Evolutionary conservation across 2,113 vertebrate genomes (phyloP), one percentile per base, ranked within the genome.

Genomic region (Pagrus major): DNA sequence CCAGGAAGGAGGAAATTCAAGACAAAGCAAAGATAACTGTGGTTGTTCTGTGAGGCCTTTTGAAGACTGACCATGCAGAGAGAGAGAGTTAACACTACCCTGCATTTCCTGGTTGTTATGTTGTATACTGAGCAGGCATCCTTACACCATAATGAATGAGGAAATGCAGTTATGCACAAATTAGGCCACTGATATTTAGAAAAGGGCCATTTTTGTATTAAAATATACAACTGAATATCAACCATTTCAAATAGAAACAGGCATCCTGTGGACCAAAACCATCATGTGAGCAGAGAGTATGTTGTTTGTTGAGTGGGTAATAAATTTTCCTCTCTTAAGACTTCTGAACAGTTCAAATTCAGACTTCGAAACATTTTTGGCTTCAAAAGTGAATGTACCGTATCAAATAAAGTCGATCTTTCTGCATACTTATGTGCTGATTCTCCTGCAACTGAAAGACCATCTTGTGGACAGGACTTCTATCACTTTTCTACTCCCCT

Each of bases 11-110:
- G 85, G 84, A 92, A 86, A 76, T 68, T 41, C 58, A 51, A 90
- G 78, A 82, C 70, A 35, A 89, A 87, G 86, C 77, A 88, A 88
- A 90, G 67, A 88, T 76, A 84, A 81, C 80, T 81, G 80, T 77
- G 59, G 76, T 89, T 76, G 25, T 88, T 84, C 74, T 86, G 82
- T 77, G 90, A 86, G 92, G 89, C 91, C 86, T 94, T 88, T 89
- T 86, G 59, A 83, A 89, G 80, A 90, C 79, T 79, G 78, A 84
- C 78, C 80, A 77, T 83, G 58, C 75, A 83, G 73, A 83, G 73
- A 83, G 71, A 89, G 65, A 85, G 83, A 35, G 35, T 86, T 78
- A 90, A 94, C 93, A 94, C 92, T 92, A 91, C 88, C 70, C 80
- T 84, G 70, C 84, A 79, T 88, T 87, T 93, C 81, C 89, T 87